Evolutionary conservation across 2,113 vertebrate species (phyloP), one percentile per base, ranked within the genome.

Genomic region (Hippocampus comes): DNA sequence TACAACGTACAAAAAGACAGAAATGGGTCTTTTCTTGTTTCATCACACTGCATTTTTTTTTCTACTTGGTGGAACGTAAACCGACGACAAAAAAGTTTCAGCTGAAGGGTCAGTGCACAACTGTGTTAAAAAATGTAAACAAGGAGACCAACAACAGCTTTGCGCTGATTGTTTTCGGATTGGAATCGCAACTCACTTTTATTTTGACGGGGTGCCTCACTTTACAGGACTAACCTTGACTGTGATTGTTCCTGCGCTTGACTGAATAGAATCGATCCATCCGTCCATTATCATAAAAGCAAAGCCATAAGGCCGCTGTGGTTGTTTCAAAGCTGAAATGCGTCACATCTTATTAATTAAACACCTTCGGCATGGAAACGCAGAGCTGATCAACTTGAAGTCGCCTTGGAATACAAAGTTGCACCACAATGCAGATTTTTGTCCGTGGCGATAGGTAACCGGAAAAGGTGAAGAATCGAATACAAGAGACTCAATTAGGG

Each of bases 341-440:
- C 20, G 10, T 15, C 25, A 27, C 56, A 10, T 14, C 56, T 59
- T 51, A 51, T 51, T 18, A 51, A 18, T 51, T 18, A 51, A 18
- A 5, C 42, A 43, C 53, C 21, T 56, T 23, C 20, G 9, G 5
- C 21, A n/a, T 6, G n/a, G 53, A 15, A 59, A 59, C 2, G n/a
- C 9, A 71, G 53, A 71, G 53, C 10, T 79, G 70, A 80, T 72
- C 30, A 64, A 25, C 60, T 27, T 61, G 38, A 79, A 70, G 30
- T 82, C 59, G 76, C 65, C 70, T 74, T 78, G 42, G 63, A 71
- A 63, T 61, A 18, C 12, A 27, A 60, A 61, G 48, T 17, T 51
- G 48, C 48, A 5, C 48, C 14, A 51, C 48, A 51, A 51, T 51
- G 17, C 17, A 51, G 48, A 51, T 51, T 15, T 51, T 51, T 38